phyloP scores from a whole-genome alignment of 2,797 vertebrate genomes.

The Chaetophractus vellerosus region DNA sequence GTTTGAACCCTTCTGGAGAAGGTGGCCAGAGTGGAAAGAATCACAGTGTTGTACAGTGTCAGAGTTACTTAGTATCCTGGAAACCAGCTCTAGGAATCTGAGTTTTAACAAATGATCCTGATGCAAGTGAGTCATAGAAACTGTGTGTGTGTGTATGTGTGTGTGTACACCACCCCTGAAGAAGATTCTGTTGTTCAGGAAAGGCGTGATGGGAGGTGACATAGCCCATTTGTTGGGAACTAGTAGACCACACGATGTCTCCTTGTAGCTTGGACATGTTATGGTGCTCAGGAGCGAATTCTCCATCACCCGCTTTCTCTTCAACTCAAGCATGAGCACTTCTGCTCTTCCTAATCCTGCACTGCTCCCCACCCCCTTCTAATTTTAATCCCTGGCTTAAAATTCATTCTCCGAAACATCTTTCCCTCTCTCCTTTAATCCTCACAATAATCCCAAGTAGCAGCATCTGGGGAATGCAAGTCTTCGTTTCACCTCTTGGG shows the following conservation, averaged over 20 bases:
- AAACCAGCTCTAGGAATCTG: slow-evolving; percentile 34
- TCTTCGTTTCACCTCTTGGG: neutral
- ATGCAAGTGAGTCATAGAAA: neutral
- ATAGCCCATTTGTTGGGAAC: neutral
- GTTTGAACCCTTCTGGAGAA: slow-evolving; percentile 36
- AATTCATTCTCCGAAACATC: neutral
- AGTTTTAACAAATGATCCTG: neutral
- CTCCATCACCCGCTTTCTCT: neutral
- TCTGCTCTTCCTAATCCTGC: neutral
- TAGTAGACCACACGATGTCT: neutral
- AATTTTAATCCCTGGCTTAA: slow-evolving; percentile 38
- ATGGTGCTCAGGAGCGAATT: neutral
- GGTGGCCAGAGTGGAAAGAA: neutral
- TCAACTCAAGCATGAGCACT: neutral
- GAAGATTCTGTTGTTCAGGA: neutral
- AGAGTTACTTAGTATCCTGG: slow-evolving; percentile 32
- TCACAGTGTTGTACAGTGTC: neutral
- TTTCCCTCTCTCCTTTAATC: neutral
- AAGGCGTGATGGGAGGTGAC: neutral
- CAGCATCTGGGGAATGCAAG: neutral
- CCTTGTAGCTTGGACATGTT: neutral
- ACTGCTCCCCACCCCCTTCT: neutral
- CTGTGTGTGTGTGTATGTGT: too few relatives aligned
- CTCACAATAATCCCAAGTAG: slow-evolving; percentile 8
- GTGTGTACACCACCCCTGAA: neutral